These are phyloP conservation scores for Rhopilema esculentum DNA, from an alignment of 30 jellyfish, hydroid and myxozoan genomes.

Conservation along the genomic window DNA sequence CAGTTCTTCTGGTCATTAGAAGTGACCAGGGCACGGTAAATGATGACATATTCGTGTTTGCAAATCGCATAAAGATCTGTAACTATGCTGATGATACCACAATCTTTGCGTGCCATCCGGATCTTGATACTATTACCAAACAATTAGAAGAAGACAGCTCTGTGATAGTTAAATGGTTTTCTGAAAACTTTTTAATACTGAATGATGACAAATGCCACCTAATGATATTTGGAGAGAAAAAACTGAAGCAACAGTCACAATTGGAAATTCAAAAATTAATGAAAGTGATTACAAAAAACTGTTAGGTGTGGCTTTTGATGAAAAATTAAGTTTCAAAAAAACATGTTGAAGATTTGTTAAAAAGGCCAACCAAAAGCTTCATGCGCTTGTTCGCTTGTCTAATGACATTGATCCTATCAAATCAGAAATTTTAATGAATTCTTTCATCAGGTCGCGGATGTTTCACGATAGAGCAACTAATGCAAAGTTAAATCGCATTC, in stretches of 20 bases:
- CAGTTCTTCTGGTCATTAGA: no score
- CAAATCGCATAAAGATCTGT: slow-evolving; percentile 13
- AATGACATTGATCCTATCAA: slow-evolving; percentile 13
- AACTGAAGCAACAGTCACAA: slow-evolving; percentile 30
- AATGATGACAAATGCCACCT: slow-evolving; percentile 28
- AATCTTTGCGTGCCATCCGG: slow-evolving; percentile 29
- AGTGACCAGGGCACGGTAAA: no score
- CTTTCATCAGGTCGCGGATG: slow-evolving; percentile 26
- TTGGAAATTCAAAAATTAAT: slow-evolving; percentile 10
- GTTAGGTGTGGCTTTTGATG: slow-evolving; percentile 21
- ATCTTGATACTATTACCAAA: slow-evolving; percentile 10
- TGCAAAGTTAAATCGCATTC: no score
- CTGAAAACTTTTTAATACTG: slow-evolving; percentile 26
- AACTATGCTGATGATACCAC: slow-evolving; percentile 53
- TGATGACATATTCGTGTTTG: slow-evolving; percentile 8
- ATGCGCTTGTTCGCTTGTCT: slow-evolving; percentile 43
- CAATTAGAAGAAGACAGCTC: slow-evolving; percentile 20
- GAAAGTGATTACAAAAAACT: slow-evolving; percentile 30
- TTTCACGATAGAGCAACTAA: slow-evolving; percentile 10
- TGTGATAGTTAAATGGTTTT: slow-evolving; percentile 27
- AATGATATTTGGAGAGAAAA: slow-evolving; percentile 4
- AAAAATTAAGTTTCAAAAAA: background rate
- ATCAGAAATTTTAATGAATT: slow-evolving; percentile 31
- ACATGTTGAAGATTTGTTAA: slow-evolving; percentile 44
- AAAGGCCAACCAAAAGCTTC: slow-evolving; percentile 45